Conservation (phyloP, 1,140 invertebrate genomes). For the Drosophila arawakana region DNA sequence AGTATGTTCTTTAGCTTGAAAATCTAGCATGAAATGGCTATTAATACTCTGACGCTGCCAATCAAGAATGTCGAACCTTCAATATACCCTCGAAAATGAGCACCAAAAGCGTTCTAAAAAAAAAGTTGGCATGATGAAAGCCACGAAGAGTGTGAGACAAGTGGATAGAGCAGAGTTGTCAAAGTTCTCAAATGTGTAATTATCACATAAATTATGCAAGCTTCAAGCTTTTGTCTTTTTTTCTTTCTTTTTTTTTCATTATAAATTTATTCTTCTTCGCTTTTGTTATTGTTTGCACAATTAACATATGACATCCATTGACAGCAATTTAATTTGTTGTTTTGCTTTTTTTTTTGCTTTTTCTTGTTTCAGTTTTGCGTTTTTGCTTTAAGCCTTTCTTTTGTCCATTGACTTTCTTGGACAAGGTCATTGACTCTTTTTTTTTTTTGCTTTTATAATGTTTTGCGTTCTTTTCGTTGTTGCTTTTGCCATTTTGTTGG, state of each 20-base stretch:
- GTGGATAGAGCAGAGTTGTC: slow-evolving; percentile 13
- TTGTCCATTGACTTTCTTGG: slow-evolving; percentile 33
- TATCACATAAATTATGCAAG: slow-evolving; percentile 44
- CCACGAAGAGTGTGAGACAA: slow-evolving; percentile 25
- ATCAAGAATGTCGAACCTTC: too few relatives aligned
- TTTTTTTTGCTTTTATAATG: slow-evolving; percentile 3
- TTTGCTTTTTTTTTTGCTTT: slow-evolving; percentile 21
- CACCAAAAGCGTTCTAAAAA: not conserved
- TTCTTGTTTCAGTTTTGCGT: not conserved
- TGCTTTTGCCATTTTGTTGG: slow-evolving; percentile 17
- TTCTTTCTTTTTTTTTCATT: not conserved
- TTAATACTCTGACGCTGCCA: too few relatives aligned
- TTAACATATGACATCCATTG: slow-evolving; percentile 31
- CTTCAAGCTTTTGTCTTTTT: slow-evolving; percentile 1
- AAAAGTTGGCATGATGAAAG: slow-evolving; percentile 52
- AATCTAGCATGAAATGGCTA: too few relatives aligned
- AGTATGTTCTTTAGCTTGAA: too few relatives aligned
- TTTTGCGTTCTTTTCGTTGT: slow-evolving; percentile 3
- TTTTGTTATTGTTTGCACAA: slow-evolving; percentile 23
- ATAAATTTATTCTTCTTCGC: not conserved
- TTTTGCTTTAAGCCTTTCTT: slow-evolving; percentile 21
- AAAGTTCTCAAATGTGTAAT: slow-evolving; percentile 26
- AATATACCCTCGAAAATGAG: too few relatives aligned
- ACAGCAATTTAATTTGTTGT: not conserved
- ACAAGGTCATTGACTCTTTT: slow-evolving; percentile 23